Evolutionary conservation across 2,888 invertebrate species (phyloP), one percentile per base, ranked within the genome.

Genomic region (Drosophila anceps): DNA sequence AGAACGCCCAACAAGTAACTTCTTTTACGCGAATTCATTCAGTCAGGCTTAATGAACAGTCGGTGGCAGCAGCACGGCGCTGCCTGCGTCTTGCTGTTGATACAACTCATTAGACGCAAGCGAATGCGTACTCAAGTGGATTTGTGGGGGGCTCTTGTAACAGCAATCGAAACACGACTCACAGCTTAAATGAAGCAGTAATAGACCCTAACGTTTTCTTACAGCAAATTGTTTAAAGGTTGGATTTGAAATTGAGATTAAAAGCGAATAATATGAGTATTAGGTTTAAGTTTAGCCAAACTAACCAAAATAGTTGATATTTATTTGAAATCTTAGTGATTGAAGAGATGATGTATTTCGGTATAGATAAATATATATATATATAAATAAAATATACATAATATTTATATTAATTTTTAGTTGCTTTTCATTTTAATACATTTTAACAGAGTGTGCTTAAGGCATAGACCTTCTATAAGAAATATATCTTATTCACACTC

Each of bases 41-140:
- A 92, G 84, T 87, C 85, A 87, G 88, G 81, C 85, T 91, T 91
- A 91, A 91, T 92, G 91, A 91, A 91, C 91, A 76, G 90, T 88
- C 79, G 74, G 69, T 71, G 73, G 71, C 63, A 67, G 69, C 35
- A 20, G 20, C 39, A 12, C 39, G n/a, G 24, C 46, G 64, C 51
- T 46, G 44, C 62, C 46, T 76, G 51, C 64, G 62, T 80, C 88
- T 85, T 85, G 88, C 78, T 90, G 82, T 90, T 90, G 91, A 91
- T 90, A 87, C 91, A 88, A 84, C 90, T 91, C 91, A 91, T 91
- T 91, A 91, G 90, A 85, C 80, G 82, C 92, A 87, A 86, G 71
- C 80, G 92, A 91, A 83, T 90, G 91, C 81, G 73, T 90, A 82
- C 74, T 91, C 80, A 89, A 91, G 91, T 88, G 86, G 73, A 69